phyloP scores from a whole-genome alignment of 2,113 vertebrate genomes.

The Herpailurus yagouaroundi region DNA sequence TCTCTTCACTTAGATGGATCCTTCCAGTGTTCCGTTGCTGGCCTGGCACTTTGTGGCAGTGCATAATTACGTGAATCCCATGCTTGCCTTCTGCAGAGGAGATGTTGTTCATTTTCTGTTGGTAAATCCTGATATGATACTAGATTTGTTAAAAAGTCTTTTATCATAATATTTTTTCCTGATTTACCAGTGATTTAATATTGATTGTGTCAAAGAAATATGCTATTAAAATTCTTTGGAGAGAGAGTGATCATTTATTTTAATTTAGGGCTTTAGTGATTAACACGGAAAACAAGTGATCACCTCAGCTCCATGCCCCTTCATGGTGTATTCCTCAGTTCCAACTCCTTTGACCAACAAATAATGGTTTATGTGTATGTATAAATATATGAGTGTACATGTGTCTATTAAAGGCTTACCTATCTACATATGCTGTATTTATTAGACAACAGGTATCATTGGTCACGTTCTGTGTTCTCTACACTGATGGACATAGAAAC shows the following conservation, averaged over 20 bases:
- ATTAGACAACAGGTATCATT: not conserved
- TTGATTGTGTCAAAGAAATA: conserved; percentile 29
- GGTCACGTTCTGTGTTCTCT: not conserved
- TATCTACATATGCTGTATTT: not conserved
- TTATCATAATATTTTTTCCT: not conserved
- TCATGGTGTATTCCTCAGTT: conserved; percentile 40
- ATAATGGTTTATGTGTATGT: not conserved
- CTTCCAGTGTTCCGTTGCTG: conserved; percentile 95
- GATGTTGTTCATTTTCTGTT: conserved; percentile 95
- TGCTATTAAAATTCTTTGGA: not conserved
- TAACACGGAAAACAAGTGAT: not conserved
- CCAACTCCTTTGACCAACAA: conserved; percentile 1
- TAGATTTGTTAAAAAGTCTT: not conserved
- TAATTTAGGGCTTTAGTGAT: conserved; percentile 24
- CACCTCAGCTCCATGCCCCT: not conserved
- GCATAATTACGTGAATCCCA: conserved; percentile 93
- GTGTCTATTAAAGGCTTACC: not conserved
- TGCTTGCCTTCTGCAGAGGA: conserved; percentile 97
- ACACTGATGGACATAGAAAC: not conserved
- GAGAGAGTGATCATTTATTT: not conserved
- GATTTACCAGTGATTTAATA: conserved; percentile 13
- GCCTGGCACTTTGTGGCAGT: conserved; percentile 97
- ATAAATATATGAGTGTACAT: conserved; percentile 12
- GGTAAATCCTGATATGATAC: conserved; percentile 83
- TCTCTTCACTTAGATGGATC: conserved; percentile 90